A percentile compares a stretch with the other conserved stretches of the same genome.
Conservation (phyloP, 2,888 invertebrate genomes). For the Chalcosyrphus nemorum region DNA sequence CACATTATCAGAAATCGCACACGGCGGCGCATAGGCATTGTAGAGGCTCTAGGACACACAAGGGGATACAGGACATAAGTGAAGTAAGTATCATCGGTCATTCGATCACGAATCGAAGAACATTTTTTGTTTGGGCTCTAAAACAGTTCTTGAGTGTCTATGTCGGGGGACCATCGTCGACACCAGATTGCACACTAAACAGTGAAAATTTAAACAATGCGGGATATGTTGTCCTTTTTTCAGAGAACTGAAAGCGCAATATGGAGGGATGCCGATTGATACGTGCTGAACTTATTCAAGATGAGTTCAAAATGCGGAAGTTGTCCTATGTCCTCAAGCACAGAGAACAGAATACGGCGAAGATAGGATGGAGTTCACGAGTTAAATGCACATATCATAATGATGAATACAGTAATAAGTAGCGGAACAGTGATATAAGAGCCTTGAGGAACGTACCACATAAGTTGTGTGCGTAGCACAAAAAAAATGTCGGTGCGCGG, state of each 20-base stretch:
- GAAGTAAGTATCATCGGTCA: too few species aligned
- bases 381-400: slow-evolving; percentile 2
- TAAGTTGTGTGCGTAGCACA: slow-evolving; percentile 34
- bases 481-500: slow-evolving; percentile 33
- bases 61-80: too few species aligned
- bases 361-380: slow-evolving; percentile 37
- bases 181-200: background rate
- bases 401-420: slow-evolving; percentile 29
- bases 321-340: slow-evolving; percentile 35
- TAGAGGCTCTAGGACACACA: too few species aligned
- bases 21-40: too few species aligned
- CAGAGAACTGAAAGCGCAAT: slow-evolving; percentile 10
- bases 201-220: background rate
- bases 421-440: slow-evolving; percentile 61
- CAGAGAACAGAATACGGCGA: slow-evolving; percentile 32
- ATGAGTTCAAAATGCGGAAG: slow-evolving; percentile 34
- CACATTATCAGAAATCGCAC: too few species aligned
- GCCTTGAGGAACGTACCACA: slow-evolving; percentile 49
- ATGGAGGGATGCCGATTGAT: background rate
- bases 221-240: slow-evolving; percentile 48
- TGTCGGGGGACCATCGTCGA: slow-evolving; percentile 40
- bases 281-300: slow-evolving; percentile 23
- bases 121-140: slow-evolving; percentile 75
- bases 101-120: slow-evolving; percentile 38
- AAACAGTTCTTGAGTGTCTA: slow-evolving; percentile 74